Evolutionary conservation across 1,140 invertebrate species (phyloP).

Genomic region (Chironomus tepperi): DNA sequence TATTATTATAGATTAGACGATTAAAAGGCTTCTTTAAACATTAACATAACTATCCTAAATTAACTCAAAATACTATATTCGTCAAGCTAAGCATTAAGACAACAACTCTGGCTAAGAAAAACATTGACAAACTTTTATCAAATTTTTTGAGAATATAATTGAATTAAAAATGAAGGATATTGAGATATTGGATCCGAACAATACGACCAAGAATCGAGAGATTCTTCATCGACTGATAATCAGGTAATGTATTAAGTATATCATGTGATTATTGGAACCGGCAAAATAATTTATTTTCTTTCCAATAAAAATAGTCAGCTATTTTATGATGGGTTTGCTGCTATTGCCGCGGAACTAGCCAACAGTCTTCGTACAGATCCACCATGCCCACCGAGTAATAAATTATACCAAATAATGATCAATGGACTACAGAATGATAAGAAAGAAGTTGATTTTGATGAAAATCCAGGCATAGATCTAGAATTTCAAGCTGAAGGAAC

Average conservation of each 20-base stretch:
- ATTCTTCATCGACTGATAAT: conserved; percentile 78
- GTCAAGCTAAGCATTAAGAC: too few species aligned
- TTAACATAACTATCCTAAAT: too few species aligned
- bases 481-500: conserved; percentile 93
- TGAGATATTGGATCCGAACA: conserved; percentile 56
- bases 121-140: not conserved
- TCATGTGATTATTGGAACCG: conserved; percentile 19
- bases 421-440: conserved; percentile 83
- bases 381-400: conserved; percentile 89
- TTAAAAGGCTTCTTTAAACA: too few species aligned
- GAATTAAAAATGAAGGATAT: conserved; percentile 43
- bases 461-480: conserved; percentile 52
- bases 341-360: conserved; percentile 74
- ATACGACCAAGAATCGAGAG: conserved; percentile 73
- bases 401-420: conserved; percentile 75
- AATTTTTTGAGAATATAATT: not conserved
- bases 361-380: conserved; percentile 77
- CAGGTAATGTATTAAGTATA: conserved; percentile 49
- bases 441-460: conserved; percentile 55
- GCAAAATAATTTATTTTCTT: conserved; percentile 9
- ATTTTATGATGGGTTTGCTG: conserved; percentile 89
- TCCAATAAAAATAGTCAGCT: conserved; percentile 57
- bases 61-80: too few species aligned
- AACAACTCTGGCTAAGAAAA: too few species aligned
- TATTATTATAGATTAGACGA: too few species aligned